Evolutionary conservation across 2,888 invertebrate species (phyloP).

Genomic region (Sicus ferrugineus): DNA sequence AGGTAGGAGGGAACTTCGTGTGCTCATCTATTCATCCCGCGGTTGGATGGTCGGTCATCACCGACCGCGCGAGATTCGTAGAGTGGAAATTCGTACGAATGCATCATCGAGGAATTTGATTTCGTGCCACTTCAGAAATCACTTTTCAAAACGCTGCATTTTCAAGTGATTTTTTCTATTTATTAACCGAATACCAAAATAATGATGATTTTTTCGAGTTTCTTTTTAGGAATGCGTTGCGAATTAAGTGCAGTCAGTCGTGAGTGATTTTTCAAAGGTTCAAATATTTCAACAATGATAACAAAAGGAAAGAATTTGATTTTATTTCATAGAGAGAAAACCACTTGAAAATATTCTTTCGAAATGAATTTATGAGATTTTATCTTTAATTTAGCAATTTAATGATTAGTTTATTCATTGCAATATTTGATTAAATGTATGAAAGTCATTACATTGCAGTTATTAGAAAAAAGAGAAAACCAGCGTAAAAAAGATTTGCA

Average conservation of each 20-base stretch:
- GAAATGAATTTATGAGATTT: neutral
- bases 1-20: neutral
- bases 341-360: no score
- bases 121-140: constrained; percentile 45
- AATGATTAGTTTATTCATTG: neutral
- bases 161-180: constrained; percentile 41
- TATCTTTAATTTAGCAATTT: neutral
- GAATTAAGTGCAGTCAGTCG: neutral
- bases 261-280: neutral
- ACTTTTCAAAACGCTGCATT: constrained; percentile 51
- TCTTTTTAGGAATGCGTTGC: neutral
- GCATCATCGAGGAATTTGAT: constrained; percentile 11
- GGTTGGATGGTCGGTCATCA: neutral
- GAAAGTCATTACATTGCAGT: no score
- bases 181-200: neutral
- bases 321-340: neutral
- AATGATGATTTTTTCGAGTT: neutral
- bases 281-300: neutral
- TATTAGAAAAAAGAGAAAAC: no score
- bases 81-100: neutral
- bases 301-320: neutral
- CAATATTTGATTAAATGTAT: neutral
- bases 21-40: neutral
- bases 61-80: neutral
- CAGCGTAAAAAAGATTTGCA: no score